These are phyloP conservation scores for Cervus canadensis DNA, from an alignment of 2,113 vertebrate genomes.

Conservation along the genomic window DNA sequence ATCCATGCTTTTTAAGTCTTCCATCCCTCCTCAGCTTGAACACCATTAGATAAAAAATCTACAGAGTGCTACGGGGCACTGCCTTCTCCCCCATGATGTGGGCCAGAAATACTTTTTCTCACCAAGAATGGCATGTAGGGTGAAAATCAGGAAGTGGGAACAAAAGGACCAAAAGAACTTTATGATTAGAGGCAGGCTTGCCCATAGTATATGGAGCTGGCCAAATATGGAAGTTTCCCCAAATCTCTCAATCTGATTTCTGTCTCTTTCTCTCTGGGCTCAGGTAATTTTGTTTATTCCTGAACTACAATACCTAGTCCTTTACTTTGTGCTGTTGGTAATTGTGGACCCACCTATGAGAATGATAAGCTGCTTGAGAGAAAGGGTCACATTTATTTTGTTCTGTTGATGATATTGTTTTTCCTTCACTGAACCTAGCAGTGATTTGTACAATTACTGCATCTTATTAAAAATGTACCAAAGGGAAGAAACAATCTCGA, in stretches of 20 bases:
- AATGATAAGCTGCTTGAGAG: background rate
- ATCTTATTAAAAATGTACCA: slow-evolving; percentile 5
- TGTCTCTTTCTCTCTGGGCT: background rate
- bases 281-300: background rate
- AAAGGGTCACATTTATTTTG: background rate
- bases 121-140: background rate
- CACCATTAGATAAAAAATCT: background rate
- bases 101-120: background rate
- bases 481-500: slow-evolving; percentile 7
- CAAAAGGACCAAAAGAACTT: background rate
- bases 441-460: background rate
- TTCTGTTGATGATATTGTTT: background rate
- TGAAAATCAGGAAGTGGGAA: background rate
- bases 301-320: background rate
- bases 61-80: background rate
- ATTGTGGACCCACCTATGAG: background rate
- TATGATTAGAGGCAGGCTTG: background rate
- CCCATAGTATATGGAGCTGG: background rate
- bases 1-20: background rate
- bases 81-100: background rate
- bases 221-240: background rate
- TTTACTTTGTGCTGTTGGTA: background rate
- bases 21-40: background rate
- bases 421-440: background rate
- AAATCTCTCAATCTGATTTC: background rate